These are phyloP conservation scores for Montipora capricornis DNA, from an alignment of 64 coral and sea anemone genomes.

Conservation along the genomic window DNA sequence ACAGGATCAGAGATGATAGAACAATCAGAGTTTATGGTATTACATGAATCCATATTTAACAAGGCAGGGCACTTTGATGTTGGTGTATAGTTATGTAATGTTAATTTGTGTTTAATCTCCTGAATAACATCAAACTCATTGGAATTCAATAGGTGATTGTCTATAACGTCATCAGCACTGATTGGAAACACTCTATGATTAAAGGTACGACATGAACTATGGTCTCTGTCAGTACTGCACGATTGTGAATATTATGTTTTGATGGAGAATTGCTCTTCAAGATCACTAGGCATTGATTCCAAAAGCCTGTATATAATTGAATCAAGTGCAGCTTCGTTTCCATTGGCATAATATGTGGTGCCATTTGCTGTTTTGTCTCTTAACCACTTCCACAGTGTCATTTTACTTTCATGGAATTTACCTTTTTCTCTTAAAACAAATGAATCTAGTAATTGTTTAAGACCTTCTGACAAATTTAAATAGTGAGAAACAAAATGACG, in stretches of 20 bases:
- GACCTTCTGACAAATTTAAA: slow-evolving; percentile 12
- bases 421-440: slow-evolving; percentile 27
- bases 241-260: neutral
- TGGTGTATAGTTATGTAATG: slow-evolving; percentile 7
- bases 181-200: slow-evolving; percentile 39
- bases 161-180: slow-evolving; percentile 41
- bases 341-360: slow-evolving; percentile 44
- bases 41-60: neutral
- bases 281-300: slow-evolving; percentile 26
- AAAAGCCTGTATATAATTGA: slow-evolving; percentile 34
- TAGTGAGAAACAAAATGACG: neutral
- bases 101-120: slow-evolving; percentile 42
- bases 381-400: slow-evolving; percentile 30
- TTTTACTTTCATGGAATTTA: slow-evolving; percentile 61
- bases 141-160: slow-evolving; percentile 30
- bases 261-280: slow-evolving; percentile 27
- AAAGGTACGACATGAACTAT: slow-evolving; percentile 15
- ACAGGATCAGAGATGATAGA: slow-evolving; percentile 10
- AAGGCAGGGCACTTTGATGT: slow-evolving; percentile 16
- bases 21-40: slow-evolving; percentile 23
- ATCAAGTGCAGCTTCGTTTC: slow-evolving; percentile 40
- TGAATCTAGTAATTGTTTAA: slow-evolving; percentile 3
- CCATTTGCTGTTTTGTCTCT: slow-evolving; percentile 35
- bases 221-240: neutral
- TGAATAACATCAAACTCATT: slow-evolving; percentile 32